Conservation (phyloP, 2,113 vertebrate genomes). For the Sander lucioperca region DNA sequence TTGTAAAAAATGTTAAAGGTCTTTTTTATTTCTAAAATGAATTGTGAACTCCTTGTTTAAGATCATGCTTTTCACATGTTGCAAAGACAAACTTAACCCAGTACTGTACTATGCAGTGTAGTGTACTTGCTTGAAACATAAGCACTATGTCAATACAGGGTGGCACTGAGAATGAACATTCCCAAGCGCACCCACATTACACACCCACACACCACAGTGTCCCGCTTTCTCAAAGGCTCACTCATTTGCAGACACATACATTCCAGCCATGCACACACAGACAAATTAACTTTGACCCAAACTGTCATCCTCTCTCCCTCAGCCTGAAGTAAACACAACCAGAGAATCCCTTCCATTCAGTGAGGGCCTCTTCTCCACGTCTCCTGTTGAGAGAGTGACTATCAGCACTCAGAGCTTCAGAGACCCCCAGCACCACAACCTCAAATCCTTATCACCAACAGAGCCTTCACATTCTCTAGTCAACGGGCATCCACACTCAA, state of each 20-base stretch:
- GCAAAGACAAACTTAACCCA: conserved; percentile 1
- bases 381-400: conserved; percentile 51
- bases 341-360: conserved; percentile 21
- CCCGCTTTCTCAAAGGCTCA: conserved; percentile 6
- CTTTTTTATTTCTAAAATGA: conserved; percentile 15
- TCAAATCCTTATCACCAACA: conserved; percentile 27
- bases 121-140: conserved; percentile 20
- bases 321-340: conserved; percentile 31
- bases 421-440: not conserved
- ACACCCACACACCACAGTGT: conserved; percentile 37
- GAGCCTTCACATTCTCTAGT: conserved; percentile 6
- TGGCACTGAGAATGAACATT: conserved; percentile 30
- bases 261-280: conserved; percentile 12
- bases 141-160: conserved; percentile 21
- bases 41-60: not conserved
- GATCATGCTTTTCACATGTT: conserved; percentile 19
- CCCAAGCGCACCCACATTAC: conserved; percentile 28
- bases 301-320: not conserved
- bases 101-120: conserved; percentile 5
- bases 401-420: conserved; percentile 34
- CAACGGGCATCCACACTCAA: not conserved
- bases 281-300: conserved; percentile 15
- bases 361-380: not conserved
- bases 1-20: conserved; percentile 26
- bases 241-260: conserved; percentile 10